Evolutionary conservation across 2,888 invertebrate species (phyloP), one percentile per base, ranked within the genome.

Genomic region (Leucoma salicis): DNA sequence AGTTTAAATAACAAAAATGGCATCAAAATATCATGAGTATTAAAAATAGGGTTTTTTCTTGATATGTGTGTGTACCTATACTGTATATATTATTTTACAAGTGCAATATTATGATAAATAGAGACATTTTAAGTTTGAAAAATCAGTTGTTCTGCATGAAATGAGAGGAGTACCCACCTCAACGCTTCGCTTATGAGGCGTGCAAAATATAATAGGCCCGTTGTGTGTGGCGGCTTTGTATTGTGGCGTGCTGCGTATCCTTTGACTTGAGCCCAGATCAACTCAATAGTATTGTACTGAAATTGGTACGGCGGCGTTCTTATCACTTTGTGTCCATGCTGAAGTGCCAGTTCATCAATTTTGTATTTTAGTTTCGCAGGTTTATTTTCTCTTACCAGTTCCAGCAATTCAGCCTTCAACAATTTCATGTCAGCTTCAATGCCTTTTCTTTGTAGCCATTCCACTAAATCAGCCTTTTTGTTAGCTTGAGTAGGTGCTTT

Each of bases 381-480:
- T 25, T 25, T 25, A 25, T 25, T 25, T 25, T 38, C 32, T 34
- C 40, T 29, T 24, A 39, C 27, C 25, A 50, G 33, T 45, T 42
- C 32, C 10, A 47, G 32, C 34, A 52, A 34, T 14, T 49, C 47
- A 27, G 42, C 28, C 46, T 55, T 51, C 34, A 49, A 40, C 46
- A 49, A 43, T 27, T 38, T 15, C 42, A 45, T 51, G 42, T 52
- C 44, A 37, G 52, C 49, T 33, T 25, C 38, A 53, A 40, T 39
- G 42, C 49, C 31, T 49, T 49, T 14, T 6, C n/a, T 21, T 32
- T 33, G 39, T 14, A 44, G 12, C 38, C 39, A 39, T 39, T 35
- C 42, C 32, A 48, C 46, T 35, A 53, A 18, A 32, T 46, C 45
- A 28, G 31, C 31, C 39, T 50, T 50, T 39, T 41, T 50, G 40